Percentiles rank a stretch among this genome's conserved stretches.
phyloP scores from a whole-genome alignment of 2,797 vertebrate species.

The Rhinella marina region DNA sequence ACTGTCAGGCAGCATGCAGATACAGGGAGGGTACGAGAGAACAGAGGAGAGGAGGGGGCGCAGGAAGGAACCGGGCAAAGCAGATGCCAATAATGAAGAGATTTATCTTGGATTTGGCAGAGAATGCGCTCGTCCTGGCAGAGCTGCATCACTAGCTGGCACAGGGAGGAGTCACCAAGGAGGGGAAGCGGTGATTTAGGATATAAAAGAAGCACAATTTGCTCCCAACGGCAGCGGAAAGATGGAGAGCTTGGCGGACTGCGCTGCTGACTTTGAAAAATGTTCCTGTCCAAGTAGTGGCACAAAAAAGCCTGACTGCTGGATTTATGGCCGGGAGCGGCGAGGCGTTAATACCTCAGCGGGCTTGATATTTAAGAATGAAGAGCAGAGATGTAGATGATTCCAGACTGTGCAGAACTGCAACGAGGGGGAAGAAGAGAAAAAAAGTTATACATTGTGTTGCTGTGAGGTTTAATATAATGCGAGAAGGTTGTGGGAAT shows the following conservation, averaged over 20 bases:
- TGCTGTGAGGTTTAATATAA: too few relatives aligned
- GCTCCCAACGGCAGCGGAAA: constrained; percentile 29
- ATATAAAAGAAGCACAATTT: constrained; percentile 46
- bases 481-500: not conserved
- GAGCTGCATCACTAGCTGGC: constrained; percentile 15
- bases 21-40: not conserved
- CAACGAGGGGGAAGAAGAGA: not conserved
- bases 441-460: not conserved
- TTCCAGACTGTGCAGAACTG: not conserved
- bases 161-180: constrained; percentile 17
- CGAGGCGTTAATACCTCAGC: constrained; percentile 24
- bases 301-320: constrained; percentile 29
- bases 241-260: constrained; percentile 49
- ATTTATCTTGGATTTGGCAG: constrained; percentile 50
- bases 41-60: not conserved
- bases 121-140: constrained; percentile 23
- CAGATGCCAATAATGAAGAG: constrained; percentile 53
- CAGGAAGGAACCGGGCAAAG: not conserved
- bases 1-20: not conserved
- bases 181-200: constrained; percentile 40
- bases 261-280: constrained; percentile 52
- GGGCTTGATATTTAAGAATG: constrained; percentile 52
- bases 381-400: constrained; percentile 8
- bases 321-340: constrained; percentile 31
- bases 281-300: constrained; percentile 24